These are phyloP conservation scores for Porites lobata DNA, from an alignment of 92 coral and sea anemone species.

Conservation along the genomic window DNA sequence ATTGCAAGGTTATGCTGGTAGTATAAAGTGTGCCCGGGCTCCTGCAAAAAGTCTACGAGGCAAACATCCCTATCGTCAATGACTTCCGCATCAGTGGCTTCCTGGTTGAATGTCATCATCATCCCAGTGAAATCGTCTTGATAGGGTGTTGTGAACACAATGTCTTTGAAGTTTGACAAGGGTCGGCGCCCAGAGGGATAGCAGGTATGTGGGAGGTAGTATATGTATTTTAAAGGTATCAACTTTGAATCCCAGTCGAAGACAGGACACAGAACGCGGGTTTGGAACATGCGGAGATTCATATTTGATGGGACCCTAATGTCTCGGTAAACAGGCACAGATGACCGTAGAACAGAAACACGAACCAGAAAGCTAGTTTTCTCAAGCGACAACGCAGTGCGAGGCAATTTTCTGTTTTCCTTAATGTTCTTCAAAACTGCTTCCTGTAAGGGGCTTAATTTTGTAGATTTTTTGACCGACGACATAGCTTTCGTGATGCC, in stretches of 20 bases:
- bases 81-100: background rate
- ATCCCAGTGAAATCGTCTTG: background rate
- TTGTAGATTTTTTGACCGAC: background rate
- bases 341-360: constrained; percentile 32
- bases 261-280: constrained; percentile 30
- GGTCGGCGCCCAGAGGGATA: constrained; percentile 36
- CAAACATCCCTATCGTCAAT: constrained; percentile 21
- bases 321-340: constrained; percentile 28
- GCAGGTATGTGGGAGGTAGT: constrained; percentile 29
- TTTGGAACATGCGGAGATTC: constrained; percentile 34
- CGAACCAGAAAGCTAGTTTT: constrained; percentile 22
- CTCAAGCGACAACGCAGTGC: constrained; percentile 6
- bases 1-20: constrained; percentile 17
- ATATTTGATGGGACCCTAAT: constrained; percentile 23
- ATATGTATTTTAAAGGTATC: background rate
- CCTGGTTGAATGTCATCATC: background rate
- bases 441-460: constrained; percentile 21
- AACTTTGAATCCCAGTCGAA: constrained; percentile 21
- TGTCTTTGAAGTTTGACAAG: constrained; percentile 9
- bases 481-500: background rate
- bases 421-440: constrained; percentile 17
- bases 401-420: constrained; percentile 23
- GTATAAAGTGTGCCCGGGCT: constrained; percentile 20
- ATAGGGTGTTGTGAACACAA: constrained; percentile 4
- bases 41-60: constrained; percentile 30